These are phyloP conservation scores for Periophthalmodon schlosseri DNA, from an alignment of 2,113 vertebrate genomes.

Conservation along the genomic window DNA sequence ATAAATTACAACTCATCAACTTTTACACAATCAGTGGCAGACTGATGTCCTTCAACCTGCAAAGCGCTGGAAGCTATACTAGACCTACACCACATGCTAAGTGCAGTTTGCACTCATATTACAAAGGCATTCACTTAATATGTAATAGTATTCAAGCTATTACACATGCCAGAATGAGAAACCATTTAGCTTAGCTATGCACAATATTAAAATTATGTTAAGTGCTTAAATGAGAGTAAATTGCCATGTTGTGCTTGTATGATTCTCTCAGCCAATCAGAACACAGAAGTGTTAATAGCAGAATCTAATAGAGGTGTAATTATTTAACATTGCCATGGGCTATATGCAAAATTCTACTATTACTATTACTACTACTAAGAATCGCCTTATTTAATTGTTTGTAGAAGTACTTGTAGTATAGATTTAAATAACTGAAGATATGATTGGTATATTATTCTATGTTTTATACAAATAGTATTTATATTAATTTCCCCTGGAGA, in stretches of 20 bases:
- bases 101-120: slow-evolving; percentile 42
- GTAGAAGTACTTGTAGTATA: background rate
- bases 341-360: background rate
- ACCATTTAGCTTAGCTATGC: slow-evolving; percentile 10
- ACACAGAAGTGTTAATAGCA: background rate
- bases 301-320: background rate
- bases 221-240: slow-evolving; percentile 22
- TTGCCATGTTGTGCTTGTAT: slow-evolving; percentile 1
- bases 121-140: slow-evolving; percentile 21
- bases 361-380: background rate
- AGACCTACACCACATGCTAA: slow-evolving; percentile 16
- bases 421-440: background rate
- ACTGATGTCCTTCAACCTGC: slow-evolving; percentile 48
- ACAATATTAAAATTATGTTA: slow-evolving; percentile 26
- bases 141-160: slow-evolving; percentile 26
- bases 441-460: background rate
- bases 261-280: background rate
- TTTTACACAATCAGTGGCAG: slow-evolving; percentile 76
- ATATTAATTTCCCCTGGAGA: background rate
- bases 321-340: background rate
- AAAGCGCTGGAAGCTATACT: slow-evolving; percentile 21
- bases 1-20: slow-evolving; percentile 78
- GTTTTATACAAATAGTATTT: background rate
- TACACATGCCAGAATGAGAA: slow-evolving; percentile 17
- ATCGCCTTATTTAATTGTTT: background rate